Evolutionary conservation across 2,797 vertebrate species (phyloP).

Genomic region (Moxostoma hubbsi): DNA sequence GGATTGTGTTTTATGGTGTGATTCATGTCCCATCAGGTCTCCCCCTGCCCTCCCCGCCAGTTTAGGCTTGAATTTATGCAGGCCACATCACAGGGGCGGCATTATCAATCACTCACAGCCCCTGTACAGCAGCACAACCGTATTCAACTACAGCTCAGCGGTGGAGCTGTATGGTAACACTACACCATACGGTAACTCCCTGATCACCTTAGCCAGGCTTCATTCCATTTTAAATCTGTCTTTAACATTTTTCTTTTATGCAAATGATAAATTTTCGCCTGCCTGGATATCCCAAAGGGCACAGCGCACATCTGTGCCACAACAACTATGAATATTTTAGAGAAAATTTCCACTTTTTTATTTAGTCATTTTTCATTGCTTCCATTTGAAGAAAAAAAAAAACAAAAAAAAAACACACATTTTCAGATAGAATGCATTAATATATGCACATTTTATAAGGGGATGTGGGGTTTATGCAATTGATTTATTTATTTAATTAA

Average conservation of each 20-base stretch:
- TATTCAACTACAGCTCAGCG: neutral
- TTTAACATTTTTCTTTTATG: neutral
- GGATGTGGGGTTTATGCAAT: too few relatives aligned
- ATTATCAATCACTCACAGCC: constrained; percentile 60
- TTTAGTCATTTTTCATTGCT: neutral
- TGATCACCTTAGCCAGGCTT: constrained; percentile 59
- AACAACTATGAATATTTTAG: neutral
- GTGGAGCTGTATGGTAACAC: constrained; percentile 58
- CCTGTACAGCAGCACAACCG: neutral
- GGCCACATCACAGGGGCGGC: constrained; percentile 61
- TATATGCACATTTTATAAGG: too few relatives aligned
- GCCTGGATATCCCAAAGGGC: neutral
- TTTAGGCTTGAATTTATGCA: constrained; percentile 47
- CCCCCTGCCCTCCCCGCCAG: constrained; percentile 38
- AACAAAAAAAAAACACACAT: too few relatives aligned
- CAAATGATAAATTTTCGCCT: neutral
- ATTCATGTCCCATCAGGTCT: constrained; percentile 68
- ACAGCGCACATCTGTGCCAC: constrained; percentile 3
- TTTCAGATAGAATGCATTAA: too few relatives aligned
- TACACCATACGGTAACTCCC: constrained; percentile 22
- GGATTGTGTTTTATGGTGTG: constrained; percentile 59
- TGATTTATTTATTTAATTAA: too few relatives aligned
- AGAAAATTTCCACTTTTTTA: neutral
- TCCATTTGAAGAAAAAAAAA: too few relatives aligned
- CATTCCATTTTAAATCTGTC: neutral